Evolutionary conservation across 2,113 vertebrate genomes (phyloP).

Genomic region (Nanorana parkeri): DNA sequence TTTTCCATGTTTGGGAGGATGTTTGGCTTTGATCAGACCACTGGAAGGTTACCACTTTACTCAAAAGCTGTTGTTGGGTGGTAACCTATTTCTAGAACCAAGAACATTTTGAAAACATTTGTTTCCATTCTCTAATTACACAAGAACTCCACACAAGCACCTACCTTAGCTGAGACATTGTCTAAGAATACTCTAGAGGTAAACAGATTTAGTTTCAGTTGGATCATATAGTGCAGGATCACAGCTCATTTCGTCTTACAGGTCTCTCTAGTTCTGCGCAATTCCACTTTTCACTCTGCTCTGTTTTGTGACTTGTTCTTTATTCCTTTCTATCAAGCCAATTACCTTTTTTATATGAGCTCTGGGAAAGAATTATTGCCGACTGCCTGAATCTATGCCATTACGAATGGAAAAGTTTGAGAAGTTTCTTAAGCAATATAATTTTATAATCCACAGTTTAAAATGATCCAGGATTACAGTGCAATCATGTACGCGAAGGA

Average conservation of each 20-base stretch:
- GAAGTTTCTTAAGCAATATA: slow-evolving; percentile 1
- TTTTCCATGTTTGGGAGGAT: too few relatives aligned
- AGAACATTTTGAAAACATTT: too few relatives aligned
- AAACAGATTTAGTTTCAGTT: too few relatives aligned
- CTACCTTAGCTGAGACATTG: too few relatives aligned
- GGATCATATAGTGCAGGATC: background rate
- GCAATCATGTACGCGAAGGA: background rate
- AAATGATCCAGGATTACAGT: background rate
- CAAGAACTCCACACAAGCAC: too few relatives aligned
- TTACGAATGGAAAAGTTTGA: background rate
- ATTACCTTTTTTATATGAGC: slow-evolving; percentile 4
- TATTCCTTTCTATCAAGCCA: slow-evolving; percentile 2
- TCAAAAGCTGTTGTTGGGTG: too few relatives aligned
- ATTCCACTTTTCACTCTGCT: background rate
- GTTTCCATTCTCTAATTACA: too few relatives aligned
- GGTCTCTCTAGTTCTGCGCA: background rate
- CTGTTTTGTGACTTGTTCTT: background rate
- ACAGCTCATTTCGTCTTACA: background rate
- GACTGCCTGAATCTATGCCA: background rate
- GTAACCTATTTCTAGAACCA: too few relatives aligned
- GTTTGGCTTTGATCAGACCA: too few relatives aligned
- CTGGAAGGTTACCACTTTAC: too few relatives aligned
- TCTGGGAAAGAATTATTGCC: background rate
- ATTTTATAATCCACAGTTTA: background rate
- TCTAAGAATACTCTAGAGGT: too few relatives aligned